Conservation (phyloP, 2,888 invertebrate genomes). For the Agrochola macilenta region DNA sequence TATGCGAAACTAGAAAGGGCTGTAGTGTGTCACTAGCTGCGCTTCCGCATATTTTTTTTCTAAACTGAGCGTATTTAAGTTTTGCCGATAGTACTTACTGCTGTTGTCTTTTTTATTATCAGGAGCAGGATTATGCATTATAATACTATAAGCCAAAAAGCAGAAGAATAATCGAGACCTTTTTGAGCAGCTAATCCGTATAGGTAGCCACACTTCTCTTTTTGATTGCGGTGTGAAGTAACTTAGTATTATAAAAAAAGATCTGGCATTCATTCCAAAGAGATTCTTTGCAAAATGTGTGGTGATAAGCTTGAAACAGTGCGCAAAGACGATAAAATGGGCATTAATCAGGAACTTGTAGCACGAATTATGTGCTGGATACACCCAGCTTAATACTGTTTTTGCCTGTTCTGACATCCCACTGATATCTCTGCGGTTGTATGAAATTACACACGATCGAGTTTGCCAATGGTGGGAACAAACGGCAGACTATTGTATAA, state of each 20-base stretch:
- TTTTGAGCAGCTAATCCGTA: neutral
- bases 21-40: too few relatives aligned
- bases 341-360: slow-evolving; percentile 1
- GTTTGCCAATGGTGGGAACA: neutral
- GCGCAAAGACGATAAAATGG: slow-evolving; percentile 1
- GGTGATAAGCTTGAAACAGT: neutral
- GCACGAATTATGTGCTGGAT: neutral
- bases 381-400: neutral
- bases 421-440: neutral
- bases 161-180: neutral
- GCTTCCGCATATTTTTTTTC: too few relatives aligned
- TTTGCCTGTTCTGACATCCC: neutral
- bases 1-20: too few relatives aligned
- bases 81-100: too few relatives aligned
- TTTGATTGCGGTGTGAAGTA: neutral
- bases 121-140: neutral
- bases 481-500: neutral
- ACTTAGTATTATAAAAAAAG: neutral
- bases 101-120: neutral
- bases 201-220: neutral
- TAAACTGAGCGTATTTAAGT: too few relatives aligned
- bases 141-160: neutral
- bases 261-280: neutral
- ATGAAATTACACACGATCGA: neutral
- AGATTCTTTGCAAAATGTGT: neutral